Base-by-base conservation (phyloP, 92 coral and sea anemone genomes). In the Epizoanthus illoricatus region DNA sequence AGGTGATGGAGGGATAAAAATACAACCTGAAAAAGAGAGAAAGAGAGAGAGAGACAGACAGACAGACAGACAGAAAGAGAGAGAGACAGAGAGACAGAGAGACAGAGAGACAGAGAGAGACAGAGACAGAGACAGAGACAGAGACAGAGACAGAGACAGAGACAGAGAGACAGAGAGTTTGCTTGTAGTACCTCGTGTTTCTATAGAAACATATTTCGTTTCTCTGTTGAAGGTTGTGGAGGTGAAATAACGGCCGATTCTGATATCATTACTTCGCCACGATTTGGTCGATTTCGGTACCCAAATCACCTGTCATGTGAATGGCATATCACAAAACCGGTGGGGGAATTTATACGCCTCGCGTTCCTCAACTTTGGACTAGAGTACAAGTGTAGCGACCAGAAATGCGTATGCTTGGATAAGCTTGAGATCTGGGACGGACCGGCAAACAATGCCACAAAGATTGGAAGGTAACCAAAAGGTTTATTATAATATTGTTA, bases 351-450 rank as follows among this genome's bases (percentile, higher is more conserved):
- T 74, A 80, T 93, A 61, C 91, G 92, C 17, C 86, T 95, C 24
- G 76, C 87, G 42, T 86, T 95, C 70, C 80, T 79, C 13, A 86
- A 86, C 49, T 90, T 89, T 73, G 72, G 66, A 72, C 60, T 93
- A 33, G 98, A 95, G 69, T 62, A 39, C 52, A 75, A 65, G 45
- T 86, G 98, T 59, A 70, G 64, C 24, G 65, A 54, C 33, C 65
- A 23, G 57, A 62, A 43, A 5, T 92, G 94, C 40, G 16, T 23
- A 41, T 95, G 98, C 74, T 47, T 59, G 0, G 98, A 95, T 73
- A 87, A 58, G 64, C 85, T 95, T 7, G 94, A 91, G 23, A 73
- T 95, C 79, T 93, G 93, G 92, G 98, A 95, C 76, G 98, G 98
- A n/a, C 83, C 90, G 13, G 74, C 83, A 68, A 74, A 69, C 71